Base-by-base conservation (phyloP, 2,888 invertebrate species). In the Drosophila mimetica region DNA sequence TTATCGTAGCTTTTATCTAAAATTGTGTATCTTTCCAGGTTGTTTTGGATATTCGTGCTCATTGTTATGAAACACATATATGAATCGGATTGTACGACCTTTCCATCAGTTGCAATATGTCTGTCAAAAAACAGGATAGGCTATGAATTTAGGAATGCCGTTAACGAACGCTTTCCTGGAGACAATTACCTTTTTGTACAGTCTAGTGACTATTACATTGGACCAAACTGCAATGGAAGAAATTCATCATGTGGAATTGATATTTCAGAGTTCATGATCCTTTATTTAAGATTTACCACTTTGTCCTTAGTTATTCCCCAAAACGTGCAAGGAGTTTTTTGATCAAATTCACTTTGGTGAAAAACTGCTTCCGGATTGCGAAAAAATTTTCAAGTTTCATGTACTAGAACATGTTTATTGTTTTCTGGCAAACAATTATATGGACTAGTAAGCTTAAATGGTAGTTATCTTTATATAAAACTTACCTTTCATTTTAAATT, bases 91-190 rank as follows among this genome's bases (percentile, higher is more conserved):
- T 78, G 82, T 1, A 81, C 86, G 44, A 79, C 86, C 16, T 89
- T 89, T 76, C 89, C 90, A 5, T 81, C 87, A 1, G 71, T 89
- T 6, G 86, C 80, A 54, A 75, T 89, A 53, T 89, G 89, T 50
- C 63, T 87, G 37, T 67, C 76, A 3, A 85, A 79, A 66, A 79
- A 74, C 52, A 55, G 79, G 13, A 69, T 76, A 0, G 79, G 48
- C 4, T 61, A 58, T 0, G 73, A 75, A 9, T 72, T 90, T 37
- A 52, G 57, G 1, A 48, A 77, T 2, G 75, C 76, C 37, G 57
- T 89, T 0, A 71, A 57, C 7, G 18, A 22, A 5, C 58, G 71
- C n/a, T 73, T 78, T 52, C 75, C 75, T 30, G 58, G 67, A 2
- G 28, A 88, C 32, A 77, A 80, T 25, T 87, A 81, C 16, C n/a